These are phyloP conservation scores for Carabus problematicus DNA, from an alignment of 2,888 invertebrate genomes.

Conservation along the genomic window DNA sequence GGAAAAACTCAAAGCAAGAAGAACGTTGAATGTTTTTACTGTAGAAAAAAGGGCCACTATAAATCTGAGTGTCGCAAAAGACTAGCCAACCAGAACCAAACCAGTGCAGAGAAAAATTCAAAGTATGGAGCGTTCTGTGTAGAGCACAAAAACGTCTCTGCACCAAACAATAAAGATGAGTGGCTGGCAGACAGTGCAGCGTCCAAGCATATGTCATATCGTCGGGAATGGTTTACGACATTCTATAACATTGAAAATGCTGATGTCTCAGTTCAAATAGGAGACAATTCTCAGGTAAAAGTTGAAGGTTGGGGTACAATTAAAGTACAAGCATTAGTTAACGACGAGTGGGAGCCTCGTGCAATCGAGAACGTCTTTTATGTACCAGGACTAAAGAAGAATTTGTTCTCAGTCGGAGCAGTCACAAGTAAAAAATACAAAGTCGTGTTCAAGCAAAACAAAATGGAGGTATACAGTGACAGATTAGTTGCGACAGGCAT, in stretches of 20 bases:
- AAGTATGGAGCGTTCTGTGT: constrained; percentile 13
- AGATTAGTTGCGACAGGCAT: constrained; percentile 38
- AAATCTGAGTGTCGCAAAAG: constrained; percentile 12
- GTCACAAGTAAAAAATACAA: constrained; percentile 48
- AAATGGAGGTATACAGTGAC: constrained; percentile 45
- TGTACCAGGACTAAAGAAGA: constrained; percentile 51
- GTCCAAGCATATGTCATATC: neutral
- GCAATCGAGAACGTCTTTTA: constrained; percentile 48
- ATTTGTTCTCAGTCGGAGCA: constrained; percentile 53
- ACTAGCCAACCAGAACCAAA: constrained; percentile 9
- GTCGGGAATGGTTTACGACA: neutral
- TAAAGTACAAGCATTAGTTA: constrained; percentile 45
- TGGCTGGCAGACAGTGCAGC: constrained; percentile 23
- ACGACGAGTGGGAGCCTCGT: constrained; percentile 47
- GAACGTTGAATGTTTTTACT: constrained; percentile 20
- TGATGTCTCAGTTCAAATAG: constrained; percentile 36
- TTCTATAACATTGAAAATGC: neutral
- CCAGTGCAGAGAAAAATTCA: neutral
- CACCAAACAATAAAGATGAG: constrained; percentile 1
- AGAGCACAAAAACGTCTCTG: constrained; percentile 12
- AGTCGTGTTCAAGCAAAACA: constrained; percentile 46
- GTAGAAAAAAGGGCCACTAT: constrained; percentile 14
- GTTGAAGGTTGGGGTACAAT: constrained; percentile 48
- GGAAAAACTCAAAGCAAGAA: neutral
- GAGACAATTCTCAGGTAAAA: constrained; percentile 45